Base-by-base conservation (phyloP, 2,113 vertebrate genomes). In the Pongo abelii region DNA sequence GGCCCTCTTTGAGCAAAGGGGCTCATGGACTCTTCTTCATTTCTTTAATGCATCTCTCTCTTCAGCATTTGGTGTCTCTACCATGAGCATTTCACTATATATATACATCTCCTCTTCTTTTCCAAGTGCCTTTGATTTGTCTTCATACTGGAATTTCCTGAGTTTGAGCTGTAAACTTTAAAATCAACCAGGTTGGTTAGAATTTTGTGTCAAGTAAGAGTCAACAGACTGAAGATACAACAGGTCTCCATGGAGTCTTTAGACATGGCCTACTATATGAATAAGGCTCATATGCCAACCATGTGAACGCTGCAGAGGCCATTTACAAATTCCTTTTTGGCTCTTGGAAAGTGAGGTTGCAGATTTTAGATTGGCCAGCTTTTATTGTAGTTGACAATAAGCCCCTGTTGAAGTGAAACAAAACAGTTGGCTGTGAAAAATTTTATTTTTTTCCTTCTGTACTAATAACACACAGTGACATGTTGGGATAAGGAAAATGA, bases 121-220 rank as follows among this genome's bases (percentile, higher is more conserved):
- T 90, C 30, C 30, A 78, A 22, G 59, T 93, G 79, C 32, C 40
- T 81, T 84, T 96, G 46, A 78, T 91, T 96, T 88, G 50, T 86
- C 46, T 80, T 50, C 40, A 55, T 38, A 30, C 48, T 89, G 64
- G 81, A 91, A 93, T 95, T 91, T 84, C 25, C 81, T 7, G 6
- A 67, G 17, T 93, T 30, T 96, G 69, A 81, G 52, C 35, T 78
- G 13, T 89, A 38, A 95, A 64, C 50, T 97, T 96, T 78, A 81
- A 67, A 81, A 69, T 84, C 30, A 79, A 50, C 70, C 12, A 84
- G 32, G 3, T 27, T 91, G 30, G 25, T 84, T 88, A 84, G 75
- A 91, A 92, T 86, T 95, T 85, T 89, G 32, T 77, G 89, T 95
- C 84, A 86, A 69, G 18, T 23, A 74, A 48, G 59, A 57, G 35